These are phyloP conservation scores for Vollenhovia emeryi DNA, from an alignment of 1,140 invertebrate species.

Conservation along the genomic window DNA sequence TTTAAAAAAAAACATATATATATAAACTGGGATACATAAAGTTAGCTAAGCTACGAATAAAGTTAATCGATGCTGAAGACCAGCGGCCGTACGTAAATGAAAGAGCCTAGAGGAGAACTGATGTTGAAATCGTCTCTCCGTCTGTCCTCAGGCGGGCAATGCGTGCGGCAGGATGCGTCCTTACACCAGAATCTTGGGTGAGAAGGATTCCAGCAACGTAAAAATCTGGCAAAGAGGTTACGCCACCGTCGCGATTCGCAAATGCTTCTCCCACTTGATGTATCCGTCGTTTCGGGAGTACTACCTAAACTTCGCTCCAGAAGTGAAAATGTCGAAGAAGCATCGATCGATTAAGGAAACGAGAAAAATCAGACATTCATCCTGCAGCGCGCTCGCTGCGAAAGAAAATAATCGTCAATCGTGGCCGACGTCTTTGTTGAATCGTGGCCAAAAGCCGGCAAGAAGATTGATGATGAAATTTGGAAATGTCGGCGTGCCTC, in stretches of 20 bases:
- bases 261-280: constrained; percentile 3
- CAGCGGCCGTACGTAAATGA: constrained; percentile 7
- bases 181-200: constrained; percentile 47
- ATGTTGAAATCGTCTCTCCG: constrained; percentile 74
- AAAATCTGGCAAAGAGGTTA: constrained; percentile 24
- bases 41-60: constrained; percentile 6
- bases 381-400: not conserved
- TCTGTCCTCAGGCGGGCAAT: constrained; percentile 76
- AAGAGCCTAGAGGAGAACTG: constrained; percentile 17
- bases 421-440: not conserved
- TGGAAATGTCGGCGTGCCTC: not conserved
- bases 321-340: not conserved
- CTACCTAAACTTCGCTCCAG: not conserved
- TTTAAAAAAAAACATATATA: not conserved
- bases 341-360: not conserved
- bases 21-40: constrained; percentile 4
- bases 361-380: not conserved
- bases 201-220: constrained; percentile 53
- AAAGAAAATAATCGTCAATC: constrained; percentile 21
- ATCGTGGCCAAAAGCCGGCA: not conserved
- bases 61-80: constrained; percentile 35
- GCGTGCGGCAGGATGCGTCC: constrained; percentile 34
- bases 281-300: not conserved
- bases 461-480: not conserved
- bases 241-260: constrained; percentile 38